Evolutionary conservation across 1,140 invertebrate species (phyloP).

Genomic region (Leptinotarsa defecta): DNA sequence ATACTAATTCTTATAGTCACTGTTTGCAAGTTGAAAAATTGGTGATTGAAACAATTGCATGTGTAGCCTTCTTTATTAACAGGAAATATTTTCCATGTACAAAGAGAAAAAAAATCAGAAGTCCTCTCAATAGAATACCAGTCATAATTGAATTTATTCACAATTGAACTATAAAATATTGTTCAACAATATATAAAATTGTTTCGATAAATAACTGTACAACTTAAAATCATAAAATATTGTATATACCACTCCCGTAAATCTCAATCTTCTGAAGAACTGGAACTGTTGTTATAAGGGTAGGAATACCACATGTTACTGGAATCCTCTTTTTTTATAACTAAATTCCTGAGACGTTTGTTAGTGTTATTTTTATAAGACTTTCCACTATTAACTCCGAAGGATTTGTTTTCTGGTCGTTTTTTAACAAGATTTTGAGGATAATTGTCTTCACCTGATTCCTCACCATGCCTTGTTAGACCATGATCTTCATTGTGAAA

Average conservation of each 20-base stretch:
- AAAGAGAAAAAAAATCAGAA: not conserved
- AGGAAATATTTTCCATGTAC: not conserved
- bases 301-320: constrained; percentile 37
- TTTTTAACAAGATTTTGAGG: constrained; percentile 25
- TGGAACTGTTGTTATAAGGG: constrained; percentile 8
- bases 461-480: not conserved
- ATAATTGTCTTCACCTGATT: constrained; percentile 33
- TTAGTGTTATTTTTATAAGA: constrained; percentile 12
- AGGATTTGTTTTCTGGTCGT: constrained; percentile 19
- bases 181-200: constrained; percentile 30
- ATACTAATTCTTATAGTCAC: no score
- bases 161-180: constrained; percentile 20
- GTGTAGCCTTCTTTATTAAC: no score
- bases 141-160: constrained; percentile 9
- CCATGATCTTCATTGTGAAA: not conserved
- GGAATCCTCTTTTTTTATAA: constrained; percentile 37
- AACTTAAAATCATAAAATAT: constrained; percentile 21
- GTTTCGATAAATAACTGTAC: constrained; percentile 29
- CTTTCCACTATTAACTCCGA: not conserved
- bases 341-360: constrained; percentile 28
- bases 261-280: constrained; percentile 15
- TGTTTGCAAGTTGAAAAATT: no score
- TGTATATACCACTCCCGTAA: not conserved
- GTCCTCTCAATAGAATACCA: not conserved
- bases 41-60: no score